A percentile compares a stretch with the other conserved stretches of the same genome.
Evolutionary conservation across 2,888 invertebrate species (phyloP).

Genomic region (Dryobotodes eremita): DNA sequence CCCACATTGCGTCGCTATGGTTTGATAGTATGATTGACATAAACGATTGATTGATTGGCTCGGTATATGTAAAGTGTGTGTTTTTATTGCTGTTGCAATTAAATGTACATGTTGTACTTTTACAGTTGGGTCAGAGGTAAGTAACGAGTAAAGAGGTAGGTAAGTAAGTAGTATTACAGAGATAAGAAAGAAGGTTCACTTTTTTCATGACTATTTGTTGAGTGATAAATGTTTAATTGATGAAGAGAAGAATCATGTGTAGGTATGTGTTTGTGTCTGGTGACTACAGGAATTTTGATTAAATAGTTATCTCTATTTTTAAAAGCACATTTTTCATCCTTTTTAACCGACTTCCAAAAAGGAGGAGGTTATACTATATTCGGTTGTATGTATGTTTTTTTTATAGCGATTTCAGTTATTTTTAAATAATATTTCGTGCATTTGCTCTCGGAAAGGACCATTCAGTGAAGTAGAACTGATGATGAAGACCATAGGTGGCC

Average conservation of each 20-base stretch:
- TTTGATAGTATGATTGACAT: constrained; percentile 59
- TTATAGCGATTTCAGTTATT: too few species aligned
- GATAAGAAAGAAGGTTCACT: not conserved
- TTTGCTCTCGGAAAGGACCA: too few species aligned
- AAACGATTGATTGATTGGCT: constrained; percentile 46
- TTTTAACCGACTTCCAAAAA: too few species aligned
- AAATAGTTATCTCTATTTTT: not conserved
- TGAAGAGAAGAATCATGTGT: not conserved
- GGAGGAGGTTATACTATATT: too few species aligned
- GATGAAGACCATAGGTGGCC: too few species aligned
- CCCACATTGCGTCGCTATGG: constrained; percentile 47
- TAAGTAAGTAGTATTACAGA: not conserved
- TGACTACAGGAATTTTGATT: not conserved
- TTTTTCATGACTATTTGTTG: not conserved
- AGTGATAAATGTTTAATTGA: not conserved
- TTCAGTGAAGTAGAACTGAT: too few species aligned
- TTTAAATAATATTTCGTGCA: too few species aligned
- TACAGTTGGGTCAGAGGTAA: constrained; percentile 12
- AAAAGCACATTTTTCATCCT: not conserved
- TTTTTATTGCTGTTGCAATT: constrained; percentile 40
- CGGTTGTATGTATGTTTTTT: too few species aligned
- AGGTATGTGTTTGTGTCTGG: not conserved
- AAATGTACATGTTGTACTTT: constrained; percentile 13
- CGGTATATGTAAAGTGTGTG: constrained; percentile 29
- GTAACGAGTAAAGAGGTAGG: too few species aligned